phyloP scores from a whole-genome alignment of 2,113 vertebrate genomes.

The Taurulus bubalis region DNA sequence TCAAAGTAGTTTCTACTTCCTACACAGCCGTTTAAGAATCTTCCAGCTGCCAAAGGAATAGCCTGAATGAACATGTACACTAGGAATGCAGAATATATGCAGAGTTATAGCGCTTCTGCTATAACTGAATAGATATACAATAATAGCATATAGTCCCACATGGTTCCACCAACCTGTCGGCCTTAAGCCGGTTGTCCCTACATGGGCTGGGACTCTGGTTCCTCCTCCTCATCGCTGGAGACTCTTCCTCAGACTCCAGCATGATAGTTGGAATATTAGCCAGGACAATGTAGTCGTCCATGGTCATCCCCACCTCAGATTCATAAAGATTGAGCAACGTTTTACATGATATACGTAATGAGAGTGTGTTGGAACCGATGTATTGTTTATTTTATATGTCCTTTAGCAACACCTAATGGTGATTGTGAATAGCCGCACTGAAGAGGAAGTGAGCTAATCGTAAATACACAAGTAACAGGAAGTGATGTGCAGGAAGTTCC shows the following conservation, averaged over 20 bases:
- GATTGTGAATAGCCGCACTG: no score
- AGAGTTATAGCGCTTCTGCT: neutral
- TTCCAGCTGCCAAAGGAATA: neutral
- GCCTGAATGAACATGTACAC: neutral
- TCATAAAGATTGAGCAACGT: conserved; percentile 15
- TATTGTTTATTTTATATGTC: no score
- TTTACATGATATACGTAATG: neutral
- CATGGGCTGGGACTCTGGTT: conserved; percentile 90
- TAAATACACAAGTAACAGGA: no score
- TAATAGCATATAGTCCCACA: neutral
- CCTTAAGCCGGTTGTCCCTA: conserved; percentile 87
- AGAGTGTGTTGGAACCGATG: no score
- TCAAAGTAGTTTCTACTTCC: neutral
- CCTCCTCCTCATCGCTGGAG: conserved; percentile 72
- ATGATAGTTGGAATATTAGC: conserved; percentile 91
- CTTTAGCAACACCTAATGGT: no score
- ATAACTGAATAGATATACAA: neutral
- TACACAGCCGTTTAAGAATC: neutral
- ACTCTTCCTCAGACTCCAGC: conserved; percentile 84
- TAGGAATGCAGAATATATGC: neutral
- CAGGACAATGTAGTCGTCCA: conserved; percentile 91
- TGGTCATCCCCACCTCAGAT: conserved; percentile 84
- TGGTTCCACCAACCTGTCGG: conserved; percentile 83
- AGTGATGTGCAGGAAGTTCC: no score
- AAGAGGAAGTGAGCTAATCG: no score